A percentile compares a stretch with the other conserved stretches of the same genome.
These are phyloP conservation scores for Portevinia maculata DNA, from an alignment of 2,888 invertebrate species.

Conservation along the genomic window DNA sequence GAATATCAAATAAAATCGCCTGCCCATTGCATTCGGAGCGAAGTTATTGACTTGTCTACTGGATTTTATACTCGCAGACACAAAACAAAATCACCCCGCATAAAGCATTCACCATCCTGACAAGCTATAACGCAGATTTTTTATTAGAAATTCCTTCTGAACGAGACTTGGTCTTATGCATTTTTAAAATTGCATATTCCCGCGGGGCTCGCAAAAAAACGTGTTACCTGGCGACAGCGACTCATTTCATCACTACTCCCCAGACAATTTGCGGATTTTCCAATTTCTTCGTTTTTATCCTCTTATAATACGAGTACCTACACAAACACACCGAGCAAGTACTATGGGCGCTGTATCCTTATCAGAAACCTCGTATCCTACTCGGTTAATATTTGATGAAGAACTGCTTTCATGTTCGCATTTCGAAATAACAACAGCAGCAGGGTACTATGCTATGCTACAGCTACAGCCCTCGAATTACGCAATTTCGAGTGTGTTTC, in stretches of 20 bases:
- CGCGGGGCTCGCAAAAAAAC: constrained; percentile 52
- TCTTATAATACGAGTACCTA: background rate
- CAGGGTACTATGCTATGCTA: too few relatives aligned
- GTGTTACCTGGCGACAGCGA: constrained; percentile 73
- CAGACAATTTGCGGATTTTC: constrained; percentile 73
- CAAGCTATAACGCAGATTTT: constrained; percentile 26
- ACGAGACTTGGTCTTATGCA: constrained; percentile 59
- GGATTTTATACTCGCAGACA: constrained; percentile 7
- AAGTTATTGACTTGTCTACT: too few relatives aligned
- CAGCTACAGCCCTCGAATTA: constrained; percentile 39
- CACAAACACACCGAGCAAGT: background rate
- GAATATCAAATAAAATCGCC: too few relatives aligned
- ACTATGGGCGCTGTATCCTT: constrained; percentile 15
- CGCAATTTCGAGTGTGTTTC: constrained; percentile 55
- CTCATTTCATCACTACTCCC: constrained; percentile 72
- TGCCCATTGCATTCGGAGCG: too few relatives aligned
- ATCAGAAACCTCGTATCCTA: constrained; percentile 7
- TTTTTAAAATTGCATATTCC: constrained; percentile 64
- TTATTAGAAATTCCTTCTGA: constrained; percentile 67
- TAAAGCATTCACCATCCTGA: background rate
- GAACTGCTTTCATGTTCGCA: constrained; percentile 52
- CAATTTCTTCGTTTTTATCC: constrained; percentile 71
- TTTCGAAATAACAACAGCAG: constrained; percentile 33
- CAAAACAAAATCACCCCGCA: constrained; percentile 17
- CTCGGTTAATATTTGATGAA: constrained; percentile 70